Evolutionary conservation across 2,113 vertebrate species (phyloP).

Genomic region (Phyllostomus discolor): DNA sequence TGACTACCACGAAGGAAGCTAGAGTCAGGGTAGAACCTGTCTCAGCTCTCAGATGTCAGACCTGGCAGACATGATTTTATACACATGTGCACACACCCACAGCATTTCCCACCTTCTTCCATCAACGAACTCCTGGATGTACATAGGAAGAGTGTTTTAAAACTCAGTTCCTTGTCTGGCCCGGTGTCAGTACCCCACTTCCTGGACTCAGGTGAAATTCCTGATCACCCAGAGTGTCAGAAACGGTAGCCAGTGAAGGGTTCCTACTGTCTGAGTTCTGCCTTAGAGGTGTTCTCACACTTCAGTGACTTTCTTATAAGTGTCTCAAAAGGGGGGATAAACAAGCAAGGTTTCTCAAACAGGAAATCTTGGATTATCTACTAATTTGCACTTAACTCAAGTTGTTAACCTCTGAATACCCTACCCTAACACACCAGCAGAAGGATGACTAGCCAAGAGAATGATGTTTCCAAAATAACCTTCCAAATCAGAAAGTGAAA

Average conservation of each 20-base stretch:
- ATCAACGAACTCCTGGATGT: background rate
- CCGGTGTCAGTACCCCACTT: background rate
- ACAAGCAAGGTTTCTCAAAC: background rate
- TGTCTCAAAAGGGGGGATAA: background rate
- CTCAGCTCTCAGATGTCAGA: background rate
- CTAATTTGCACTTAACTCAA: background rate
- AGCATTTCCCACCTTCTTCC: background rate
- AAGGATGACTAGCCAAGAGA: background rate
- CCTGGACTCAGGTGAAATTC: slow-evolving; percentile 31
- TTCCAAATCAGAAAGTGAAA: background rate
- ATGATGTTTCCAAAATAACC: background rate
- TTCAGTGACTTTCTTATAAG: background rate
- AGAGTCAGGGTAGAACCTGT: background rate
- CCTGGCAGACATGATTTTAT: too few species aligned
- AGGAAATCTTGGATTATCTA: background rate
- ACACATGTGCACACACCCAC: too few species aligned
- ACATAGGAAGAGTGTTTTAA: background rate
- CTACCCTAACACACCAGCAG: slow-evolving; percentile 4
- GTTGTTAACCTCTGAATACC: background rate
- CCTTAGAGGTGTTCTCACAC: background rate
- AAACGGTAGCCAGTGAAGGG: background rate
- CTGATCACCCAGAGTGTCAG: background rate
- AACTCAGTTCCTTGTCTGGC: slow-evolving; percentile 14
- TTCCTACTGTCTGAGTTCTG: background rate
- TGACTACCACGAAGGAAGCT: background rate